Percentiles rank a stretch among this genome's conserved stretches.
Conservation (phyloP, 2,113 vertebrate species). For the Notarius quadriscutis region DNA sequence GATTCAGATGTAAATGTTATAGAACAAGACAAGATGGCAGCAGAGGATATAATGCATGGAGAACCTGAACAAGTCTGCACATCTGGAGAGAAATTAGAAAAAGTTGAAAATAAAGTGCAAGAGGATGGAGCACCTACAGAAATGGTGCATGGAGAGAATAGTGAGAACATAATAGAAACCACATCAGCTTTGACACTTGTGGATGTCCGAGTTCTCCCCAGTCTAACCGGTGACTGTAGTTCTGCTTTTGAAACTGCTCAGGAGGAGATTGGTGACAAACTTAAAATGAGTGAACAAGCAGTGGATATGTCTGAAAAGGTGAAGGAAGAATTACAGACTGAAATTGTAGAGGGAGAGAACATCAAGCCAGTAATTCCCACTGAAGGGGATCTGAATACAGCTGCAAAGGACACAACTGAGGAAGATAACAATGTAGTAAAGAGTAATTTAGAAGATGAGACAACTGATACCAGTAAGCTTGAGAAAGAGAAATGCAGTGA, state of each 20-base stretch:
- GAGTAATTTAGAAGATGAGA: background rate
- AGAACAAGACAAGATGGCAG: background rate
- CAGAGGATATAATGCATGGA: background rate
- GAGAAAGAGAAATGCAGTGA: background rate
- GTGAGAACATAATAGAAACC: background rate
- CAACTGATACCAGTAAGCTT: background rate
- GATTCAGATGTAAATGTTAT: background rate
- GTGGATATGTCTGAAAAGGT: background rate
- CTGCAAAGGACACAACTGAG: background rate
- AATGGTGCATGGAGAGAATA: background rate
- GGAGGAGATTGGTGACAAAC: background rate
- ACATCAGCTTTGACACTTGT: background rate
- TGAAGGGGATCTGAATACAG: background rate
- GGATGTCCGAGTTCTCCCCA: background rate
- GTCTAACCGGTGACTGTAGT: background rate
- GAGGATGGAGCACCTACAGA: background rate
- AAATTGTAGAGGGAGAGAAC: background rate
- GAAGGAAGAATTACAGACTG: background rate
- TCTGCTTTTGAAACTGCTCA: background rate
- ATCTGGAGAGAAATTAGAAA: background rate
- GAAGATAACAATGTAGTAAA: background rate
- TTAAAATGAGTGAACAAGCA: background rate
- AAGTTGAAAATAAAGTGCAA: constrained; percentile 6
- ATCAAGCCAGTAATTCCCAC: background rate
- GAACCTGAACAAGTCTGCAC: background rate